These are phyloP conservation scores for Aradus depressus DNA, from an alignment of 2,888 invertebrate genomes.

Conservation along the genomic window DNA sequence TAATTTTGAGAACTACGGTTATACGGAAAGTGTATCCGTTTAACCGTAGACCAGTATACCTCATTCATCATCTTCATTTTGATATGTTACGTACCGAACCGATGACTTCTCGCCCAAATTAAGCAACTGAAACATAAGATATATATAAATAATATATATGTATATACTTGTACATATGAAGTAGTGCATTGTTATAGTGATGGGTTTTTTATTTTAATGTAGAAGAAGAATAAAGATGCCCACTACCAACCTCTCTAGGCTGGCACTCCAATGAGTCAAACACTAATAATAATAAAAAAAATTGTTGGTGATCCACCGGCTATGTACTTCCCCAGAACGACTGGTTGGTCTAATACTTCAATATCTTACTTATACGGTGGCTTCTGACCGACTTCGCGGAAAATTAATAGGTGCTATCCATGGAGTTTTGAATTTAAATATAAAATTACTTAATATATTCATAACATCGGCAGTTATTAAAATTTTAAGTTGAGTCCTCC, in stretches of 20 bases:
- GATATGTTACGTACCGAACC: slow-evolving; percentile 89
- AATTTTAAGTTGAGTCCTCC: too few relatives aligned
- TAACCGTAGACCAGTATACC: slow-evolving; percentile 26
- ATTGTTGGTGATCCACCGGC: too few relatives aligned
- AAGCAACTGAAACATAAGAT: slow-evolving; percentile 55
- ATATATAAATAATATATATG: background rate
- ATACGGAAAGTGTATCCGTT: slow-evolving; percentile 4
- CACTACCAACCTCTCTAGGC: background rate
- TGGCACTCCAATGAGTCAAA: too few relatives aligned
- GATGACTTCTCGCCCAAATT: slow-evolving; percentile 86
- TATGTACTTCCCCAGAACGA: too few relatives aligned
- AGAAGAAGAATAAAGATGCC: background rate
- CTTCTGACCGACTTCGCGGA: too few relatives aligned
- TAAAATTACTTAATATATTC: too few relatives aligned
- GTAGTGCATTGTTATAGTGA: background rate
- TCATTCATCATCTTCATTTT: slow-evolving; percentile 75
- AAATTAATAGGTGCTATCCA: too few relatives aligned
- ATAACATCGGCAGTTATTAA: too few relatives aligned
- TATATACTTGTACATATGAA: background rate
- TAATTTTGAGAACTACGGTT: background rate
- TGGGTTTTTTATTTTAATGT: slow-evolving; percentile 6
- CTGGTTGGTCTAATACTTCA: too few relatives aligned
- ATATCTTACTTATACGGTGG: too few relatives aligned
- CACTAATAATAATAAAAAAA: too few relatives aligned
- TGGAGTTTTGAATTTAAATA: too few relatives aligned